Conservation (phyloP, 2,888 invertebrate species). For the Drosophila barbarae region DNA sequence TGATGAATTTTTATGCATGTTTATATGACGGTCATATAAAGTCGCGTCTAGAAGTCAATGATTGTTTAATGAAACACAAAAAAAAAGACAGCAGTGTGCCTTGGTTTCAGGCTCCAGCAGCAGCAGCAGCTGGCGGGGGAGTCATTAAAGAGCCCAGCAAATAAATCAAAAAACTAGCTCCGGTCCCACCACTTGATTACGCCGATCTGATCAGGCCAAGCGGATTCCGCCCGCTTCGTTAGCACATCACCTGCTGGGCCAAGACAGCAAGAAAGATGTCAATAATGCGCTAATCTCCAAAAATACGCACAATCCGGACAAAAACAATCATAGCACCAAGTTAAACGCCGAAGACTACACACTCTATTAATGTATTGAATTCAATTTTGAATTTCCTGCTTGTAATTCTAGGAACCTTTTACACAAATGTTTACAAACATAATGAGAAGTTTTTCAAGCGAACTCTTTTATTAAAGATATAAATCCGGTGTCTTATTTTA, state of each 20-base stretch:
- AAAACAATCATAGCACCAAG: neutral
- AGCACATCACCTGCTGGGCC: slow-evolving; percentile 67
- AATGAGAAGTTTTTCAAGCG: neutral
- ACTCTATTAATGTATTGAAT: neutral
- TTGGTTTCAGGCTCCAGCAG: neutral
- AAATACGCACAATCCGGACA: slow-evolving; percentile 39
- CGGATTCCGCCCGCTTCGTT: slow-evolving; percentile 68
- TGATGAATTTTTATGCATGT: slow-evolving; percentile 74
- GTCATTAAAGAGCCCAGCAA: slow-evolving; percentile 59
- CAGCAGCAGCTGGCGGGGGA: slow-evolving; percentile 8
- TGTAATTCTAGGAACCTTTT: too few relatives aligned
- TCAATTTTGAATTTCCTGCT: too few relatives aligned
- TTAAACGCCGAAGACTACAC: neutral
- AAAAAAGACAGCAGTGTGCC: slow-evolving; percentile 51
- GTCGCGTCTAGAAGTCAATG: slow-evolving; percentile 66
- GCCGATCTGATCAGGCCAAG: slow-evolving; percentile 42
- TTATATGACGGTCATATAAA: slow-evolving; percentile 68
- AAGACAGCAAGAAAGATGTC: slow-evolving; percentile 53
- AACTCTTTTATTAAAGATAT: neutral
- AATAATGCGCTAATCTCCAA: slow-evolving; percentile 65
- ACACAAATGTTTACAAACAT: neutral
- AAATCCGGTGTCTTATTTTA: neutral
- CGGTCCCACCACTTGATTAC: slow-evolving; percentile 63
- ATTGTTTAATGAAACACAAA: slow-evolving; percentile 68
- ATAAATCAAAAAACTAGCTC: slow-evolving; percentile 63